These are phyloP conservation scores for Hypolimnas misippus DNA, from an alignment of 2,888 invertebrate species.

Conservation along the genomic window DNA sequence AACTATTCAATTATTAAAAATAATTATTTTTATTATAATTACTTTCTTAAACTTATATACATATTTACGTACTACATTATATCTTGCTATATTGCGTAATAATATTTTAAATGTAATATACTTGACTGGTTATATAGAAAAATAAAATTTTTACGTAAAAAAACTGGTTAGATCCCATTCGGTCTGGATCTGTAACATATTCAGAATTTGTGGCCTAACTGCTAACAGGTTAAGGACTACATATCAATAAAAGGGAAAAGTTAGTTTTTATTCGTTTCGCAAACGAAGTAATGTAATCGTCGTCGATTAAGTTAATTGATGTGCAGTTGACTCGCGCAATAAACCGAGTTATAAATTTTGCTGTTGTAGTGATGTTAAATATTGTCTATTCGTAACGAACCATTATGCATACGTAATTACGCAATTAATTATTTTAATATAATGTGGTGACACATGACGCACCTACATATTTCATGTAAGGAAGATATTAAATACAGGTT, in stretches of 20 bases:
- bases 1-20: too few species aligned
- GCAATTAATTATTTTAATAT: slow-evolving; percentile 25
- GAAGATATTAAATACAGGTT: too few species aligned
- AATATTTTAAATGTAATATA: too few species aligned
- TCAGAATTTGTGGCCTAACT: neutral
- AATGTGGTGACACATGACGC: neutral
- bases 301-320: slow-evolving; percentile 47
- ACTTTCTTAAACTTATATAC: too few species aligned
- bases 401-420: slow-evolving; percentile 25
- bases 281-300: slow-evolving; percentile 36
- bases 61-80: too few species aligned
- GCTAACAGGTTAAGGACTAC: neutral
- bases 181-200: too few species aligned
- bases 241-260: slow-evolving; percentile 7
- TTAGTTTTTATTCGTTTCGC: slow-evolving; percentile 28
- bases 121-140: too few species aligned
- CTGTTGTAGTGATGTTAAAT: slow-evolving; percentile 32
- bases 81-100: too few species aligned
- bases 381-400: slow-evolving; percentile 31
- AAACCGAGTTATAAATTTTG: slow-evolving; percentile 38
- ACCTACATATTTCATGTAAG: neutral
- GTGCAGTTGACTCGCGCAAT: slow-evolving; percentile 45
- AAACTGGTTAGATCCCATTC: too few species aligned
- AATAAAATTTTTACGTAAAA: too few species aligned
- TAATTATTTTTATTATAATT: too few species aligned